These are phyloP conservation scores for Bradysia coprophila DNA, from an alignment of 1,140 invertebrate species.

Conservation along the genomic window DNA sequence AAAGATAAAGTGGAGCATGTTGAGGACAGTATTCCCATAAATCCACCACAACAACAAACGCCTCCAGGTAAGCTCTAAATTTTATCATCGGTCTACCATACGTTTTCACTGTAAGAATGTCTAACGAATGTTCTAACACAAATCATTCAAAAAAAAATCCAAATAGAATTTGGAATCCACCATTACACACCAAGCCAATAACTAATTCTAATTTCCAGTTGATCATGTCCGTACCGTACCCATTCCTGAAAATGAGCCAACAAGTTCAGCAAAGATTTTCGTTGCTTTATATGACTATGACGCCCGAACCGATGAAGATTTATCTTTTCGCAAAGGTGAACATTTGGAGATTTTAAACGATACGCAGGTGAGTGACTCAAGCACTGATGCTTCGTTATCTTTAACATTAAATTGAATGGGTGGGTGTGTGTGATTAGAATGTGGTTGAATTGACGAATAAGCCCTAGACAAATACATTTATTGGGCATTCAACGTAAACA, in stretches of 20 bases:
- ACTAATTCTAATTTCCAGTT: too few species aligned
- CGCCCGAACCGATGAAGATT: constrained; percentile 94
- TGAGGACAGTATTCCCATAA: constrained; percentile 11
- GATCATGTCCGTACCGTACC: constrained; percentile 24
- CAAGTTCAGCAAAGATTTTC: constrained; percentile 67
- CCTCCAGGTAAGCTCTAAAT: too few species aligned
- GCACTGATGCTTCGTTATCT: neutral
- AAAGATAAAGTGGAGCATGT: constrained; percentile 15
- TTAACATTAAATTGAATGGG: neutral
- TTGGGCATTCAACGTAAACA: too few species aligned
- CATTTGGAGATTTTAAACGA: constrained; percentile 96
- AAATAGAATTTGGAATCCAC: too few species aligned
- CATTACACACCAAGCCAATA: too few species aligned
- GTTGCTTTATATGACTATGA: constrained; percentile 98
- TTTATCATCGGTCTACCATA: too few species aligned
- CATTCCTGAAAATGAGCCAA: constrained; percentile 38
- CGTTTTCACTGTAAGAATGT: too few species aligned
- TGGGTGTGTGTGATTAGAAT: neutral
- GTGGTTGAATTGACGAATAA: neutral
- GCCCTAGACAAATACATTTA: too few species aligned
- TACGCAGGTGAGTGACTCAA: constrained; percentile 43
- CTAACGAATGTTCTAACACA: too few species aligned
- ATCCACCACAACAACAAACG: constrained; percentile 10
- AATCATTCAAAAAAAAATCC: too few species aligned
- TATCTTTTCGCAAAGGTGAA: constrained; percentile 96